Percentiles rank a stretch among this genome's conserved stretches.
Evolutionary conservation across 2,113 vertebrate species (phyloP).

Genomic region (Sterrhoptilus dennistouni): DNA sequence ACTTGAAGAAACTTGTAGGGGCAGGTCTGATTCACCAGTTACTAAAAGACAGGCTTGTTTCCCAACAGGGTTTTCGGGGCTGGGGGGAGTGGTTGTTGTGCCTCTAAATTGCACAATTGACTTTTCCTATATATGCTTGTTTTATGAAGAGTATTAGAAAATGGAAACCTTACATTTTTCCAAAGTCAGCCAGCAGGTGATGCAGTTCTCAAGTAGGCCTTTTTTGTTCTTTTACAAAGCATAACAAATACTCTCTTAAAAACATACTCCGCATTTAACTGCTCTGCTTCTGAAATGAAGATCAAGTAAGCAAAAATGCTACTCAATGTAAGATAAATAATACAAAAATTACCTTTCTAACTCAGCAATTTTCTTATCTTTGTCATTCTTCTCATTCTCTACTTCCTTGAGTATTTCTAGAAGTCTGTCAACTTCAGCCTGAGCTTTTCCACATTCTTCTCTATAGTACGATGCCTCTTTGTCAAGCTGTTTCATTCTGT

Average conservation of each 20-base stretch:
- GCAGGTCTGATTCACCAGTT: neutral
- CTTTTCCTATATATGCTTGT: neutral
- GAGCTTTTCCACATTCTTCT: conserved; percentile 89
- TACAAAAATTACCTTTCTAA: conserved; percentile 87
- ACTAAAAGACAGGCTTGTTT: neutral
- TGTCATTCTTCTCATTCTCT: conserved; percentile 89
- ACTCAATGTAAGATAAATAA: neutral
- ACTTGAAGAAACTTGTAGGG: neutral
- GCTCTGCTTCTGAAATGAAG: neutral
- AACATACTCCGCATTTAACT: neutral
- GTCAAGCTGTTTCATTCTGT: conserved; percentile 89
- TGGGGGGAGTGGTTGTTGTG: neutral
- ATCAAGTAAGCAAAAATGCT: neutral
- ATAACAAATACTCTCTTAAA: neutral
- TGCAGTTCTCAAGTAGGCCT: neutral
- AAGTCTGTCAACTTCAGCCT: conserved; percentile 90
- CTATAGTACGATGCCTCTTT: conserved; percentile 91
- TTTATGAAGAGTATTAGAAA: neutral
- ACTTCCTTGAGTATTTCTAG: conserved; percentile 89
- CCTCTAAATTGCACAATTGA: neutral
- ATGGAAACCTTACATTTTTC: neutral
- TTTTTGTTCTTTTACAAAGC: neutral
- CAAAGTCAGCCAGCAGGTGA: neutral
- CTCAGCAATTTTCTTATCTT: conserved; percentile 92
- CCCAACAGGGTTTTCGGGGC: neutral